Conservation (phyloP, 2,113 vertebrate species). For the Leucopsar rothschildi region DNA sequence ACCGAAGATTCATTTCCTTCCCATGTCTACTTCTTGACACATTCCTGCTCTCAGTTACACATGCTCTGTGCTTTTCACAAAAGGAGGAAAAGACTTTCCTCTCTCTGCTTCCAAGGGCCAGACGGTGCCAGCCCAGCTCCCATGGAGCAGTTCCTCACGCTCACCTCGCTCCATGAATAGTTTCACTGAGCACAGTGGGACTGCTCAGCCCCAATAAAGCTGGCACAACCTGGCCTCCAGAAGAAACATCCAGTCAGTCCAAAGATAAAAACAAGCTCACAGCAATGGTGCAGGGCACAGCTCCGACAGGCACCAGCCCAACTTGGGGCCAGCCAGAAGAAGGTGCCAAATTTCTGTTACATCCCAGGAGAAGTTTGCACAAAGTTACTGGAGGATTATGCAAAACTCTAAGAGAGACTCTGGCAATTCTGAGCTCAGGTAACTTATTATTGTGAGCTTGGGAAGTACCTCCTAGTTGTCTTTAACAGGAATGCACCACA, state of each 20-base stretch:
- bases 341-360: conserved; percentile 1
- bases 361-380: background rate
- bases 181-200: background rate
- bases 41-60: background rate
- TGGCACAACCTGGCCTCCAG: background rate
- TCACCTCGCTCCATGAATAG: background rate
- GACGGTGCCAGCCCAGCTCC: background rate
- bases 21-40: background rate
- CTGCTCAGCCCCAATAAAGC: background rate
- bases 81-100: background rate
- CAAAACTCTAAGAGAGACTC: background rate
- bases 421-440: background rate
- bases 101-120: background rate
- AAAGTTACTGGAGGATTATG: background rate
- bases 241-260: background rate
- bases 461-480: background rate
- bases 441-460: background rate
- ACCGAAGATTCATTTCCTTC: background rate
- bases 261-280: background rate
- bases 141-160: background rate
- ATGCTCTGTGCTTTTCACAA: background rate
- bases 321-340: background rate
- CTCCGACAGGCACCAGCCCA: background rate
- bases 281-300: background rate
- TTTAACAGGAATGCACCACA: background rate